Conservation (phyloP, 2,797 vertebrate species). For the Hyperoplus immaculatus region DNA sequence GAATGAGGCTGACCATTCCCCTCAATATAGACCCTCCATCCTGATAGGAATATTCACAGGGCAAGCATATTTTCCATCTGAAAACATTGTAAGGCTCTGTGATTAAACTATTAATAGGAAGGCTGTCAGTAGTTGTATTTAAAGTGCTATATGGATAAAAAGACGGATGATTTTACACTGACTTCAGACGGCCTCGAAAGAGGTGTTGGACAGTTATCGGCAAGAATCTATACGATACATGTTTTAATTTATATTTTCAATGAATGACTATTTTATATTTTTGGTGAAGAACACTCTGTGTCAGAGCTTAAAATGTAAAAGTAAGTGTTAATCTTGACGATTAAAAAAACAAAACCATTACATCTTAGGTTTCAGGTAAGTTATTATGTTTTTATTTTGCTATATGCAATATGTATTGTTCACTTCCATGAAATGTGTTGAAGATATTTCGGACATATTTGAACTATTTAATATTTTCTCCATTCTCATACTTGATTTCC, state of each 20-base stretch:
- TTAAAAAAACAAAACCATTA: neutral
- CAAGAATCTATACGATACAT: neutral
- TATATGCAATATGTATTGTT: neutral
- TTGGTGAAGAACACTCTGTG: neutral
- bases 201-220: too few species aligned
- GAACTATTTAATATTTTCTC: neutral
- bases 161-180: neutral
- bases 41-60: slow-evolving; percentile 30
- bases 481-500: neutral
- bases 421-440: neutral
- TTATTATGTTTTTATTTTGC: neutral
- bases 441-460: neutral
- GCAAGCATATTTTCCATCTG: slow-evolving; percentile 1
- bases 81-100: neutral
- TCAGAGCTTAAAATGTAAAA: neutral
- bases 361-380: neutral
- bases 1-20: slow-evolving; percentile 73
- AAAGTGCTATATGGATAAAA: neutral
- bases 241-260: too few species aligned
- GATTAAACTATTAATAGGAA: neutral
- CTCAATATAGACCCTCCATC: slow-evolving; percentile 32
- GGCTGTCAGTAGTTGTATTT: neutral
- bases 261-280: neutral
- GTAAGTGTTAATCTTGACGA: neutral
- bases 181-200: neutral